A percentile compares a stretch with the other conserved stretches of the same genome.
phyloP scores from a whole-genome alignment of 1,140 invertebrate genomes.

The Maniola jurtina region DNA sequence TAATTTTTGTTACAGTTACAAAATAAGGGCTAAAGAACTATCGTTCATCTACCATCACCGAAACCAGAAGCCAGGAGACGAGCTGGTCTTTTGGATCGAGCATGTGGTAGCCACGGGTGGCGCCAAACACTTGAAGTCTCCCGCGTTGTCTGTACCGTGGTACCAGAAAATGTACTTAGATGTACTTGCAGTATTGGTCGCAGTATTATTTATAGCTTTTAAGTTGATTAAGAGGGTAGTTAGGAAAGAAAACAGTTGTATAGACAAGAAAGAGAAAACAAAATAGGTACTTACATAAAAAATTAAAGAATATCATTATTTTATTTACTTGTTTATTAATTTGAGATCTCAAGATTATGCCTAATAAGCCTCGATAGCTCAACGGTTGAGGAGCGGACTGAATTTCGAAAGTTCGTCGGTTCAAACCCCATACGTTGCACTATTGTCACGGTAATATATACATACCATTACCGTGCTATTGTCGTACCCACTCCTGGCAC shows the following conservation, averaged over 20 bases:
- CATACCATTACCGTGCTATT: too few relatives aligned
- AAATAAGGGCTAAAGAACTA: constrained; percentile 37
- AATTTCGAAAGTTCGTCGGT: too few relatives aligned
- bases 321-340: too few relatives aligned
- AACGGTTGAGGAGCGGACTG: too few relatives aligned
- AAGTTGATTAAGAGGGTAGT: not conserved
- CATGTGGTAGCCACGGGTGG: constrained; percentile 49
- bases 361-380: too few relatives aligned
- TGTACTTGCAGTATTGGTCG: constrained; percentile 9
- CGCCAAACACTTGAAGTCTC: constrained; percentile 46
- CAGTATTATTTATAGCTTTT: constrained; percentile 9
- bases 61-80: constrained; percentile 39
- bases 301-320: too few relatives aligned
- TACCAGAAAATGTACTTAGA: constrained; percentile 32
- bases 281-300: not conserved
- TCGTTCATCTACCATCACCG: constrained; percentile 49
- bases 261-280: constrained; percentile 10
- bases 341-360: too few relatives aligned
- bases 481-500: too few relatives aligned
- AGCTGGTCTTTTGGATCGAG: constrained; percentile 49
- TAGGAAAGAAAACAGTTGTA: not conserved
- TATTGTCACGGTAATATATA: too few relatives aligned
- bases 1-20: constrained; percentile 36
- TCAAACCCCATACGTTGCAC: too few relatives aligned
- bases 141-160: constrained; percentile 37